phyloP scores from a whole-genome alignment of 37 sponge, comb jelly and placozoan genomes.

The Amphimedon queenslandica region DNA sequence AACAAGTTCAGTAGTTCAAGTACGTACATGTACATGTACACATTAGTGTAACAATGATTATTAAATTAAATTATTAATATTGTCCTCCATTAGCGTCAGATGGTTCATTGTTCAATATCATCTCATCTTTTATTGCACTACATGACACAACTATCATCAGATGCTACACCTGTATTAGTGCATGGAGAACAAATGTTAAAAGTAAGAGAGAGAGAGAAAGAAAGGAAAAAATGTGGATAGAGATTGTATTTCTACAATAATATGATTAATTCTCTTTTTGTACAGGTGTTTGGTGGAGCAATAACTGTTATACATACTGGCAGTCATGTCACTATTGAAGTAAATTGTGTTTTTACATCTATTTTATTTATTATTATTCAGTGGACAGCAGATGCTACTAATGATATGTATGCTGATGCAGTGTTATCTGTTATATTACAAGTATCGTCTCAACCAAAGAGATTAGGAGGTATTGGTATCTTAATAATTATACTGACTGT shows the following conservation, averaged over 20 bases:
- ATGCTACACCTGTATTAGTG: conserved; percentile 32
- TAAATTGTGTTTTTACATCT: not conserved
- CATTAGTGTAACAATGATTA: not conserved
- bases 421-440: conserved; percentile 85
- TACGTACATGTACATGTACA: conserved; percentile 9
- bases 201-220: too few relatives aligned
- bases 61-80: not conserved
- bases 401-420: conserved; percentile 99
- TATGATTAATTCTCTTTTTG: not conserved
- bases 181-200: conserved; percentile 43
- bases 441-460: conserved; percentile 23
- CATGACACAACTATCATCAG: conserved; percentile 59
- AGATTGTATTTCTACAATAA: not conserved
- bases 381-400: conserved; percentile 83
- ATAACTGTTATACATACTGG: conserved; percentile 55
- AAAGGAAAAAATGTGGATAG: not conserved
- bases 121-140: conserved; percentile 66
- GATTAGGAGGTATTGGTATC: conserved; percentile 2
- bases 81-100: conserved; percentile 51
- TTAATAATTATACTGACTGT: too few relatives aligned
- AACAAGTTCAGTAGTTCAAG: conserved; percentile 78
- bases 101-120: conserved; percentile 62
- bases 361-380: conserved; percentile 19
- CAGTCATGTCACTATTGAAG: conserved; percentile 40
- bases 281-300: conserved; percentile 66